Evolutionary conservation across 2,888 invertebrate species (phyloP), one percentile per base, ranked within the genome.

Genomic region (Chymomyza procnemis): DNA sequence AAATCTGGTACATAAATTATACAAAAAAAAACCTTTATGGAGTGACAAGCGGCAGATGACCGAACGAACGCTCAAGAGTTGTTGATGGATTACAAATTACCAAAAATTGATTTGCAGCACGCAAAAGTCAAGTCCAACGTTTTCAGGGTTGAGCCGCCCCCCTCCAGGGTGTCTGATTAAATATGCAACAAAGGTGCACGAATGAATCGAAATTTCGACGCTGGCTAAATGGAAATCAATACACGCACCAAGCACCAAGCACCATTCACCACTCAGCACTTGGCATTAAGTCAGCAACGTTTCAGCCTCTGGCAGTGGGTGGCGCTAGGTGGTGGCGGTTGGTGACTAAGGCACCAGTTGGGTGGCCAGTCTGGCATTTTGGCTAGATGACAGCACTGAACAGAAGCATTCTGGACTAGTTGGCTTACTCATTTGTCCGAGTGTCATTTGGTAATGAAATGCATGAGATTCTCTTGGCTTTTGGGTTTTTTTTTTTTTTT

Each of bases 51-150:
- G 18, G 48, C 34, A 41, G 34, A 41, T 41, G 48, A 16, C 48
- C 16, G 48, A 12, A 41, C 12, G 48, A 16, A 16, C 16, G 48
- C 48, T 18, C 16, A 50, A 18, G 16, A 8, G 21, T 19, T 57
- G 68, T 69, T 82, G 81, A 82, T 82, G 85, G 85, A 85, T 82
- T 85, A 76, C 81, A 80, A 82, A 78, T 75, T 67, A 71, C 67
- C 71, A 47, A 64, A 66, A 75, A 80, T 70, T 80, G 83, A 83
- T 82, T 71, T 66, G 71, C 61, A 74, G 58, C 63, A 66, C 61
- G 16, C 14, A 56, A 72, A 67, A 69, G 60, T 62, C 61, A 67
- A 64, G 58, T 65, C 68, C 71, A 46, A 68, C 3, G 66, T 34
- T 66, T 54, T 71, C 78, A 74, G 76, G 71, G 71, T 73, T 21